Conservation (phyloP, 1,140 invertebrate species). For the Augochlora pura region DNA sequence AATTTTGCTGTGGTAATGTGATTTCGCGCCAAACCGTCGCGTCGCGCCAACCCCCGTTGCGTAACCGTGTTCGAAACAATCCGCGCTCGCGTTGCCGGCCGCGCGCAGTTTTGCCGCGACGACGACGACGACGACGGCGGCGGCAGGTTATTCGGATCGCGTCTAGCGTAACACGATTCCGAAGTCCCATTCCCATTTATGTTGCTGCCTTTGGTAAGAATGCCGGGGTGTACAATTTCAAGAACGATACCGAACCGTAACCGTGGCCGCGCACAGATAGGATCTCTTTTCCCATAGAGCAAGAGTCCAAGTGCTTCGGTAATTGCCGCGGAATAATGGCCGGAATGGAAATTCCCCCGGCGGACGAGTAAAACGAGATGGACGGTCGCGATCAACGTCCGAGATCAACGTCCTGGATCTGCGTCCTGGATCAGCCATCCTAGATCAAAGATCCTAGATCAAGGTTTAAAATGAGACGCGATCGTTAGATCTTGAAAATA, state of each 20-base stretch:
- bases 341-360: no score
- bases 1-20: no score
- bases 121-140: no score
- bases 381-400: no score
- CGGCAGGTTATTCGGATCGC: constrained; percentile 23
- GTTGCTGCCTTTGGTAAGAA: constrained; percentile 24
- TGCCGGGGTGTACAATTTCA: background rate
- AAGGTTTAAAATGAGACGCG: no score
- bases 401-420: no score
- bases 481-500: no score
- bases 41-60: no score
- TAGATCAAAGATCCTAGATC: no score
- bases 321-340: constrained; percentile 24
- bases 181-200: constrained; percentile 40
- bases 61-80: background rate
- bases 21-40: no score
- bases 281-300: constrained; percentile 42
- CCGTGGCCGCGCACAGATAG: constrained; percentile 1
- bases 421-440: no score
- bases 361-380: no score
- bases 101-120: constrained; percentile 23
- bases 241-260: constrained; percentile 40
- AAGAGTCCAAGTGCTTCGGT: constrained; percentile 51
- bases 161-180: constrained; percentile 2
- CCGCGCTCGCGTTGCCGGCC: background rate